These are phyloP conservation scores for Eudyptes chrysolophus DNA, from an alignment of 2,113 vertebrate species.

Conservation along the genomic window DNA sequence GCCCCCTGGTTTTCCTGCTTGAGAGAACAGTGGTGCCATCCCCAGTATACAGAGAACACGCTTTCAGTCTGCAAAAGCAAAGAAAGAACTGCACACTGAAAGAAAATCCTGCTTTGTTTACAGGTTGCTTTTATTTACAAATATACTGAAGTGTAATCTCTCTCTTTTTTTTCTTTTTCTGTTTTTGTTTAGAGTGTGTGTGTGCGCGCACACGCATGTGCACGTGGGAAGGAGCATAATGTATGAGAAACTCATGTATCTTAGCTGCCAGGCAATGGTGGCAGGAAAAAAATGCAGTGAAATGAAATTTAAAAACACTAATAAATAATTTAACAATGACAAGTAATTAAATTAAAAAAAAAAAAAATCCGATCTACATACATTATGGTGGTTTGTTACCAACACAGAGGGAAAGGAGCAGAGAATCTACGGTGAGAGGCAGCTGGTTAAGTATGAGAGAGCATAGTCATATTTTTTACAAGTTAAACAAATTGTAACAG, in stretches of 20 bases:
- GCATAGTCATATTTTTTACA: constrained; percentile 76
- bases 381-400: constrained; percentile 50
- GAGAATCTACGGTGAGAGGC: constrained; percentile 40
- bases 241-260: constrained; percentile 19
- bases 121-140: constrained; percentile 84
- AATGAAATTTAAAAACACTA: constrained; percentile 74
- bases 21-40: background rate
- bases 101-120: constrained; percentile 63
- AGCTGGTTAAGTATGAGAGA: constrained; percentile 65
- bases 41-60: background rate
- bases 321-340: constrained; percentile 88
- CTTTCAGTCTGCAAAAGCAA: background rate
- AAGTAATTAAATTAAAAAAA: constrained; percentile 81
- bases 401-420: background rate
- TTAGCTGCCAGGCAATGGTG: constrained; percentile 23
- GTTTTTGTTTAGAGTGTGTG: background rate
- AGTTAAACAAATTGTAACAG: constrained; percentile 73
- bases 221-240: constrained; percentile 42
- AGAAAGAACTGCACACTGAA: constrained; percentile 31
- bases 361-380: constrained; percentile 49
- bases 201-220: background rate
- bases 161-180: constrained; percentile 66
- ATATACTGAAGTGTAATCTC: constrained; percentile 76
- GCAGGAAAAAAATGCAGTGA: constrained; percentile 45
- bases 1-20: rapidly evolving